These are phyloP conservation scores for Prunella strophiata DNA, from an alignment of 2,797 vertebrate genomes.

Conservation along the genomic window DNA sequence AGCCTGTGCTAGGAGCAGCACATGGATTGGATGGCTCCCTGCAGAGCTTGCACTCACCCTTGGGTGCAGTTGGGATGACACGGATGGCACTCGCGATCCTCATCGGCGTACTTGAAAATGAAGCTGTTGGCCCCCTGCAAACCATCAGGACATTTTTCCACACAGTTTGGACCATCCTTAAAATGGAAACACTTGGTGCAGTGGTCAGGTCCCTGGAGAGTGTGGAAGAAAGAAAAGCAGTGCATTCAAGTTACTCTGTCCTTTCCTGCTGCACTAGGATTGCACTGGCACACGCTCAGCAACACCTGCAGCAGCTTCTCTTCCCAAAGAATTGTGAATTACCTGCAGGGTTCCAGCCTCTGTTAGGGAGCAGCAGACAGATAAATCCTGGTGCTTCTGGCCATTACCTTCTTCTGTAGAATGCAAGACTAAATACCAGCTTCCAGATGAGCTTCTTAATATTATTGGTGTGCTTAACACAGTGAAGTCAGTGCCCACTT, in stretches of 20 bases:
- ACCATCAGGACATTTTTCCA: conserved; percentile 96
- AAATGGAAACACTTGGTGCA: conserved; percentile 93
- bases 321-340: background rate
- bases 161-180: conserved; percentile 97
- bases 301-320: background rate
- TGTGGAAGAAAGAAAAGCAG: background rate
- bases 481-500: background rate
- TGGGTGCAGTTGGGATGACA: conserved; percentile 97
- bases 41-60: conserved; percentile 82
- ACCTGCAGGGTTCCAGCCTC: background rate
- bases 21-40: background rate
- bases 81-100: conserved; percentile 92
- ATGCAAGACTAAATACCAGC: background rate
- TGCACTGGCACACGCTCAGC: background rate
- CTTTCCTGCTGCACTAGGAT: background rate
- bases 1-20: accelerated
- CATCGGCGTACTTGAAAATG: conserved; percentile 96
- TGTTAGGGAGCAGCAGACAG: accelerated
- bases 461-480: background rate
- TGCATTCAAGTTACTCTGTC: background rate
- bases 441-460: background rate
- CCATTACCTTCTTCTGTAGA: background rate
- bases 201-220: conserved; percentile 90
- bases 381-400: background rate
- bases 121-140: conserved; percentile 94